These are phyloP conservation scores for Zaprionus nigranus DNA, from an alignment of 1,140 invertebrate species.

Conservation along the genomic window DNA sequence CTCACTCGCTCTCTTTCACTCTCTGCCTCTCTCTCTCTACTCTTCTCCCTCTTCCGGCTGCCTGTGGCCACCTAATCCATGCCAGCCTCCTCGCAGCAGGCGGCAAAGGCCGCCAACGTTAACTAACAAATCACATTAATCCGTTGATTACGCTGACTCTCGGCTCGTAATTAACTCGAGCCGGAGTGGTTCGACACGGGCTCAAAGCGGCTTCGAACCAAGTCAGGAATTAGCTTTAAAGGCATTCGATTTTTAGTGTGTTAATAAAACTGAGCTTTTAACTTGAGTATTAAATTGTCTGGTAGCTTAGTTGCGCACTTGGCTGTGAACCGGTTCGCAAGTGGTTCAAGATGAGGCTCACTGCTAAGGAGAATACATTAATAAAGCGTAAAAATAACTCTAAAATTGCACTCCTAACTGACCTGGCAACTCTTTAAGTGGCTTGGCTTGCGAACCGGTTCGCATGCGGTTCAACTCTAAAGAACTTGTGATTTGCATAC, in stretches of 20 bases:
- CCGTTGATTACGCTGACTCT: constrained; percentile 45
- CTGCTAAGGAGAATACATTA: not conserved
- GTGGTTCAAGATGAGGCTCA: not conserved
- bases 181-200: not conserved
- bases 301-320: not conserved
- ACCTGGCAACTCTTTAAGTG: too few relatives aligned
- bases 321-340: not conserved
- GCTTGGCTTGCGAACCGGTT: not conserved
- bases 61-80: constrained; percentile 46
- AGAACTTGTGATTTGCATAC: not conserved
- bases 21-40: not conserved
- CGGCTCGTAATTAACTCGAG: constrained; percentile 9
- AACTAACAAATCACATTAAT: constrained; percentile 52
- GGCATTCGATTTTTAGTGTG: not conserved
- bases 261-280: not conserved
- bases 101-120: constrained; percentile 22
- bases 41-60: constrained; percentile 8
- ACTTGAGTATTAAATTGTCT: not conserved
- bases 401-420: not conserved
- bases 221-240: not conserved
- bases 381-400: too few relatives aligned
- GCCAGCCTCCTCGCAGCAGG: constrained; percentile 30
- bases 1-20: not conserved
- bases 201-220: not conserved
- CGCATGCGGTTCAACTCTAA: not conserved